A percentile compares a stretch with the other conserved stretches of the same genome.
These are phyloP conservation scores for Chelonus formosanus DNA, from an alignment of 2,888 invertebrate species.

Conservation along the genomic window DNA sequence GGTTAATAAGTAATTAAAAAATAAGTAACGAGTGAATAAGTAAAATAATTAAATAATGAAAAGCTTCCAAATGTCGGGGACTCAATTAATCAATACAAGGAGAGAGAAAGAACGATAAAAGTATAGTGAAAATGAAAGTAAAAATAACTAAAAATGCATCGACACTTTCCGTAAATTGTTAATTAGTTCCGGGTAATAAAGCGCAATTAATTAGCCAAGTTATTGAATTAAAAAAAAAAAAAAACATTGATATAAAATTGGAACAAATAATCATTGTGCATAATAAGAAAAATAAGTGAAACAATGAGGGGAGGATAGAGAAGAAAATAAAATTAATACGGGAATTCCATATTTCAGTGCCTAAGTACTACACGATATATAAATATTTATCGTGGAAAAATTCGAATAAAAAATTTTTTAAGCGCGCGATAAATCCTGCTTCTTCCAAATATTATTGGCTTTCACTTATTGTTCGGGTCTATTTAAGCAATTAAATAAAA, in stretches of 20 bases:
- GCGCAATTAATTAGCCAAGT: no score
- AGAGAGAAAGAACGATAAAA: slow-evolving; percentile 16
- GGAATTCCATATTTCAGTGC: slow-evolving; percentile 59
- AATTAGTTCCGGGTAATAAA: no score
- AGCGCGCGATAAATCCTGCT: slow-evolving; percentile 21
- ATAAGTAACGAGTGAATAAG: no score
- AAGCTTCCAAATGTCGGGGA: slow-evolving; percentile 23
- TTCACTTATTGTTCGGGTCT: slow-evolving; percentile 22
- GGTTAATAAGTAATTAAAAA: no score
- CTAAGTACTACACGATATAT: slow-evolving; percentile 52
- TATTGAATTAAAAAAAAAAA: no score
- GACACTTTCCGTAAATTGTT: no score
- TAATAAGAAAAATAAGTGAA: slow-evolving; percentile 15
- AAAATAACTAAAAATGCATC: slow-evolving; percentile 8
- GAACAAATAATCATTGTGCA: slow-evolving; percentile 5
- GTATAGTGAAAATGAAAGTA: slow-evolving; percentile 11
- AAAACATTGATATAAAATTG: slow-evolving; percentile 3
- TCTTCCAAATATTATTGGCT: slow-evolving; percentile 31
- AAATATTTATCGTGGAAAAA: slow-evolving; percentile 11
- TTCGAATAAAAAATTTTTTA: slow-evolving; percentile 4
- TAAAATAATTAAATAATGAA: neutral
- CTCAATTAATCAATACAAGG: slow-evolving; percentile 13
- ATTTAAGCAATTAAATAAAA: slow-evolving; percentile 29
- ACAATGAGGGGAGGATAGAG: slow-evolving; percentile 19
- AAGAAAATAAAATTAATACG: slow-evolving; percentile 27